These are phyloP conservation scores for Ypsolopha scabrella DNA, from an alignment of 2,888 invertebrate genomes.

Conservation along the genomic window DNA sequence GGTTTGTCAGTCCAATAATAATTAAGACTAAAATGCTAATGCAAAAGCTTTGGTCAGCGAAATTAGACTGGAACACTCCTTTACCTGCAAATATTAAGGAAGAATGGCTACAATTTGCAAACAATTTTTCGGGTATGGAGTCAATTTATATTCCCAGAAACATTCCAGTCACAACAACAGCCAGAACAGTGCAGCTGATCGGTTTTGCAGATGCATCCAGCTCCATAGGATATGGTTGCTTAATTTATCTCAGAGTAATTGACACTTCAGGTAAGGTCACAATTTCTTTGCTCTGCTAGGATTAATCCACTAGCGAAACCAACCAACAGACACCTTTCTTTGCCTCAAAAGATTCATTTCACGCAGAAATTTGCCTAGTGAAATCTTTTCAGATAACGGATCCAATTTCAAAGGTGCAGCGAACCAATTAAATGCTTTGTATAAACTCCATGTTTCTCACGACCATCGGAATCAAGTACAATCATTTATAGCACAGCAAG, in stretches of 20 bases:
- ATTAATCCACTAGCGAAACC: background rate
- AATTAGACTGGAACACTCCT: background rate
- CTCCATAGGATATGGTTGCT: slow-evolving; percentile 10
- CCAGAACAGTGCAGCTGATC: slow-evolving; percentile 2
- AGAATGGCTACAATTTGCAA: background rate
- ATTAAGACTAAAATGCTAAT: background rate
- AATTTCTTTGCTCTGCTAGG: background rate
- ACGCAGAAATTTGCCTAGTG: no score
- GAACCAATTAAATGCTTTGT: no score
- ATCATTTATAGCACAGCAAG: no score
- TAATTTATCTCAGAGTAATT: slow-evolving; percentile 10
- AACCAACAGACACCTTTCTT: no score
- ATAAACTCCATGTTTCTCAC: no score
- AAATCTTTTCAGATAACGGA: background rate
- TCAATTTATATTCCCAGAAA: slow-evolving; percentile 4
- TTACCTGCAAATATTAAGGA: background rate
- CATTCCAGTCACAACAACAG: background rate
- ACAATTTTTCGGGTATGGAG: slow-evolving; percentile 6
- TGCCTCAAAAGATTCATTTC: background rate
- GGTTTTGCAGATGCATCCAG: slow-evolving; percentile 12
- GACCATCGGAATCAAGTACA: no score
- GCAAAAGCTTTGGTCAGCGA: background rate
- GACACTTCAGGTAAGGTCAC: background rate
- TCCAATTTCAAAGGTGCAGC: no score
- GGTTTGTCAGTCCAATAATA: background rate